These are phyloP conservation scores for Rhagophthalmus giganteus DNA, from an alignment of 2,888 invertebrate species.

Conservation along the genomic window DNA sequence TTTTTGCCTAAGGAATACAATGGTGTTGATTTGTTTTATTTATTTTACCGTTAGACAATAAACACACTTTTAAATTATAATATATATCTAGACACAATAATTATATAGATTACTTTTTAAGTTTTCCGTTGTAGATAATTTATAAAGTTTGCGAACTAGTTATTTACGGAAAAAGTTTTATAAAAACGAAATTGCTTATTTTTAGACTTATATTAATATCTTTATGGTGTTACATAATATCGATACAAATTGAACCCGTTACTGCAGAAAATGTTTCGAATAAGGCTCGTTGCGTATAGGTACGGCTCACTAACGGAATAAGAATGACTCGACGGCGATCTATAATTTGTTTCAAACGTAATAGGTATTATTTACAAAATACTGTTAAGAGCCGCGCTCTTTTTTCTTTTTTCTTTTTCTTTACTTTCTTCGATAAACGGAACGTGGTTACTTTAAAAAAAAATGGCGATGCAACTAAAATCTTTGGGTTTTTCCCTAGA, in stretches of 20 bases:
- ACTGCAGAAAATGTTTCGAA: slow-evolving; percentile 6
- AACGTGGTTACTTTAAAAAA: slow-evolving; percentile 20
- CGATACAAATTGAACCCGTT: slow-evolving; percentile 12
- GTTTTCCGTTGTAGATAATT: no score
- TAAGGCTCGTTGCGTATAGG: slow-evolving; percentile 6
- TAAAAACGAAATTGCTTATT: slow-evolving; percentile 9
- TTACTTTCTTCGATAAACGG: slow-evolving; percentile 9
- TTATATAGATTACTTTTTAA: no score
- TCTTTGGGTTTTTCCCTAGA: slow-evolving; percentile 26
- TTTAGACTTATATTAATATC: slow-evolving; percentile 8
- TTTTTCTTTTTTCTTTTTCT: no score
- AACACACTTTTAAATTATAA: slow-evolving; percentile 32
- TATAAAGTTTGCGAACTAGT: slow-evolving; percentile 9
- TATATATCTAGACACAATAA: no score
- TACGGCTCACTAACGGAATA: no score
- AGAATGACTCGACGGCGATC: no score
- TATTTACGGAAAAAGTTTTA: slow-evolving; percentile 4
- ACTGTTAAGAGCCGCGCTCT: no score
- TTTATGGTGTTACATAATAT: slow-evolving; percentile 15
- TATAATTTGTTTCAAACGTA: no score
- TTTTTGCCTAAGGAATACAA: slow-evolving; percentile 30
- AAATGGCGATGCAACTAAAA: slow-evolving; percentile 27
- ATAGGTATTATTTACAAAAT: no score
- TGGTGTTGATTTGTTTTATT: slow-evolving; percentile 30
- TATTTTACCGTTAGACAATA: slow-evolving; percentile 29